phyloP scores from a whole-genome alignment of 2,113 vertebrate genomes.

The Upupa epops region DNA sequence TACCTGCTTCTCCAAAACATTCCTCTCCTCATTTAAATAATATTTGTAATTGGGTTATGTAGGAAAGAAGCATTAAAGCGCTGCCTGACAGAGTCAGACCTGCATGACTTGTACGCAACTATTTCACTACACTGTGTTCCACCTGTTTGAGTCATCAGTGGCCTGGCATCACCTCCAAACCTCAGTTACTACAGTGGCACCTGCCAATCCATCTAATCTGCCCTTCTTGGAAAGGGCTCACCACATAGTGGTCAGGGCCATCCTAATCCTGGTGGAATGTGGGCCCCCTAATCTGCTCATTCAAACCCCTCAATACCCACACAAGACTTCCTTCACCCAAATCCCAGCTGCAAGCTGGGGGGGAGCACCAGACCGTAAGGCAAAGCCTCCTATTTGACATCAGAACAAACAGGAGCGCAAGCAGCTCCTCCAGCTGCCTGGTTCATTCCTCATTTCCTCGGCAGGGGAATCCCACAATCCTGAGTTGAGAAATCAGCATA shows the following conservation, averaged over 20 bases:
- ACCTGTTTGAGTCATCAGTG: neutral
- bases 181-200: neutral
- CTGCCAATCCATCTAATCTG: slow-evolving; percentile 47
- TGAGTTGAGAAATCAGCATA: neutral
- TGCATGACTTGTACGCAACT: neutral
- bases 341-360: neutral
- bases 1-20: neutral
- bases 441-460: neutral
- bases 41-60: neutral
- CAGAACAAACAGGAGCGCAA: neutral
- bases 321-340: neutral
- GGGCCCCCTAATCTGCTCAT: slow-evolving; percentile 61
- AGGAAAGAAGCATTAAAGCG: neutral
- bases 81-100: neutral
- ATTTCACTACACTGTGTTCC: neutral
- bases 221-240: neutral
- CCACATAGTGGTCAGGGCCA: neutral
- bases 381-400: neutral
- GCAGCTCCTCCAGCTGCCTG: neutral
- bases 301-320: slow-evolving; percentile 31
- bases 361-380: neutral
- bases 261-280: slow-evolving; percentile 61
- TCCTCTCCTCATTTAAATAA: neutral
- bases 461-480: neutral
- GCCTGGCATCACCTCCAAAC: slow-evolving; percentile 38